Base-by-base conservation (phyloP, 2,797 vertebrate genomes). In the Tokudaia muenninki region DNA sequence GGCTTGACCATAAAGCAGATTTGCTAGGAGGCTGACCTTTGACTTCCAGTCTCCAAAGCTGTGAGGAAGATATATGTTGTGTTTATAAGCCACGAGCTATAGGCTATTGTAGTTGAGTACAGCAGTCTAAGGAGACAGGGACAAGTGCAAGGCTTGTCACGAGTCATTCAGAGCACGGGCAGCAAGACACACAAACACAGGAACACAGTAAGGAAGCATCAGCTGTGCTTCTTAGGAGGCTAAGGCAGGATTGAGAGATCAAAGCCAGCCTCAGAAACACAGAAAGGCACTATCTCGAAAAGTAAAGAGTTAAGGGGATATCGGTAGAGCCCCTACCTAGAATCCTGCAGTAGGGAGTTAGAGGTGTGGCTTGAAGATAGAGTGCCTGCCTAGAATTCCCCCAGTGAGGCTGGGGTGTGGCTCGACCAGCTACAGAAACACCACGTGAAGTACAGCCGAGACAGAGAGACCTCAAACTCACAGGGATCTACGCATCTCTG, bases 111-210 rank as follows among this genome's bases (percentile, higher is more conserved):
- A 41, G 41, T n/a, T 84, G 59, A 29, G 21, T 29, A 22, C 9
- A n/a, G 0, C 29, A 47, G 26, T 81, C 80, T 22, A 72, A 78
- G 79, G 59, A 31, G 61, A 70, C 41, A 67, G 31, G 70, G 50
- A 70, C 4, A 63, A 7, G 0, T 0, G 70, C 37, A 16, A 31
- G n/a, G 10, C 24, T 78, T 78, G 50, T 9, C 11, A 41, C 0
- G 9, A 4, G 74, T 47, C 14, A 37, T 52, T 55, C 29, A 0
- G 24, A 6, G 57, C 37, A 55, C 1, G 81, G 12, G 0, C 6
- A 37, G 4, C 63, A 70, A 70, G 10, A 34, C 83, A 21, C 44
- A 67, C 16, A 67, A 3, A 21, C 17, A 21, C 17, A 21, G 26
- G 26, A 12, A 26, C 4, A 34, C 63, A 34, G 29, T 14, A 31